Evolutionary conservation across 2,797 vertebrate genomes (phyloP), one percentile per base, ranked within the genome.

Genomic region (Scleropages formosus): DNA sequence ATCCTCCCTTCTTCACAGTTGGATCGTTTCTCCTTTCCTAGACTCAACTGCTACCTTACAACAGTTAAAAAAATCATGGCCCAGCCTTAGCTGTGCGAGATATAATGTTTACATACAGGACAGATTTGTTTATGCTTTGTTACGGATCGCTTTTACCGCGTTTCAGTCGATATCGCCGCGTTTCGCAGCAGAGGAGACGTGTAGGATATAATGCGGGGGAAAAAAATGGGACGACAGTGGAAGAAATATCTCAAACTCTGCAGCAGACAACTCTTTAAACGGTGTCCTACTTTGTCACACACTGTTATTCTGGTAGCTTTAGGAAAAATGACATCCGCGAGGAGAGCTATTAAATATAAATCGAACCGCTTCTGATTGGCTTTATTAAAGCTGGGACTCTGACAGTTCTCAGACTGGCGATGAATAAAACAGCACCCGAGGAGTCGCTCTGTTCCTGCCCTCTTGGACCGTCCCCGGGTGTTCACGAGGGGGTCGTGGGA

Each of bases 291-390:
- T 75, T 62, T 61, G 66, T 59, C 53, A 16, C 3, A 39, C 20
- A 20, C 22, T 18, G 27, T 22, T 72, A 72, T 72, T 72, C 69
- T 26, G 15, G 39, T 12, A 22, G 64, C 53, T 75, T 59, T 46
- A 59, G 58, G 66, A 6, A 20, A 69, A 68, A 27, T 13, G 74
- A 22, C 66, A 24, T 67, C 31, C n/a, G 24, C 22, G 56, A 75
- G 69, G 22, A 15, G 47, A 20, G 49, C 8, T 24, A 75, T 69
- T 66, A 74, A 74, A 61, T 60, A 61, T 69, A 58, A 75, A 69
- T 46, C 20, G 74, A 67, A 59, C 27, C 0, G 9, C 12, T 67
- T 69, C 58, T 70, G 74, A 69, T 69, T 26, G 65, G 20, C 22
- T 51, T 69, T 60, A 44, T 61, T 20, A 27, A 15, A 69, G 53